Evolutionary conservation across 1,140 invertebrate species (phyloP), one percentile per base, ranked within the genome.

Genomic region (Matsumurasca onukii): DNA sequence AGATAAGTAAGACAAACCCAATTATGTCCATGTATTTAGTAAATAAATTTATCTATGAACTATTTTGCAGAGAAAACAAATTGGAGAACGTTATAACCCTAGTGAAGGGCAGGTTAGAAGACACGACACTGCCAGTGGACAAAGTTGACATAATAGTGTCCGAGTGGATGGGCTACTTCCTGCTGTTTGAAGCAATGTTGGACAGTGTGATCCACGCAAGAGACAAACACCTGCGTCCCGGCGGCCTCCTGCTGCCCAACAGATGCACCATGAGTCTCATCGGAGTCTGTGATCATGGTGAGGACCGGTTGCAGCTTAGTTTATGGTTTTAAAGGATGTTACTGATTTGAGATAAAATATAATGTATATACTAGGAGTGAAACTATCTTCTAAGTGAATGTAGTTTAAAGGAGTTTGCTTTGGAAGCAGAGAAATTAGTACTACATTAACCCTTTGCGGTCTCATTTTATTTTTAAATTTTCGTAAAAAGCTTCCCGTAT

Each of bases 111-210:
- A 89, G 93, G 77, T 81, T 99, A 2, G 98, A 99, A 80, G 93
- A 98, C 74, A 87, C 86, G n/a, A 82, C 90, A 67, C 83, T 98
- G 30, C 85, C 88, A 34, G 84, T 85, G 31, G 86, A 91, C 31
- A 22, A 59, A 27, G 95, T 98, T 13, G 97, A 99, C 81, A 89
- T 95, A 0, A 97, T 99, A 72, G 90, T 99, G 29, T 98, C 95
- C 2, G 98, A 99, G 81, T 99, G 97, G 96, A 99, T 99, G 98
- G 98, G 98, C 1, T 99, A 99, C 80, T 99, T 98, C 80, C 82
- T 99, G 13, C 83, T 99, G 31, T 98, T 98, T 78, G 98, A 99
- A 81, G 95, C 94, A 31, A 99, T 99, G 98, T 79, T 99, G 39
- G 94, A 98, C 77, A 93, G 91, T 17, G 88, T 95, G 0, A 84